These are phyloP conservation scores for Cetonia aurata DNA, from an alignment of 2,888 invertebrate species.

Conservation along the genomic window DNA sequence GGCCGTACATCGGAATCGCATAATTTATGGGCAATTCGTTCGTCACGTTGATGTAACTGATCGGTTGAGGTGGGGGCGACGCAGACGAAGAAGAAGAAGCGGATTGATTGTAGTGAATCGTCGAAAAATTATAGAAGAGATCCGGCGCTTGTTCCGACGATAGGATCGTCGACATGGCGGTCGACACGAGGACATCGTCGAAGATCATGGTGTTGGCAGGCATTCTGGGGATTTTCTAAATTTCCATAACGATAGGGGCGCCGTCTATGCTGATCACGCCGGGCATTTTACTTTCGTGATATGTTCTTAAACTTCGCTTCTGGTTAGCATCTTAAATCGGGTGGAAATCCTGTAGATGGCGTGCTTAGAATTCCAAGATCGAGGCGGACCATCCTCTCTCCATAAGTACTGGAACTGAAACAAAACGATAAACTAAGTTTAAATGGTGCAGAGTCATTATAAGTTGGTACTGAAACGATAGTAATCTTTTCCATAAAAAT, in stretches of 20 bases:
- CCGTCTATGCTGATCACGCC: not conserved
- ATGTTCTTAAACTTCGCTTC: not conserved
- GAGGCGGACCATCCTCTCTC: conserved; percentile 1
- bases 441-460: too few species aligned
- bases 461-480: too few species aligned
- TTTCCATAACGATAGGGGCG: not conserved
- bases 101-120: conserved; percentile 5
- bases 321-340: conserved; percentile 17
- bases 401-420: conserved; percentile 12
- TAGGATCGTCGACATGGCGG: conserved; percentile 3
- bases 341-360: not conserved
- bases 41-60: conserved; percentile 73
- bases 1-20: conserved; percentile 81
- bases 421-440: conserved; percentile 11
- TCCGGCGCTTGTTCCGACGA: not conserved
- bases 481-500: too few species aligned
- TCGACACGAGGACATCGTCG: conserved; percentile 18
- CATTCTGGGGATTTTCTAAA: not conserved
- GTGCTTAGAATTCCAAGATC: not conserved
- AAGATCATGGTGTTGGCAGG: not conserved
- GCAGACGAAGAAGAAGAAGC: not conserved
- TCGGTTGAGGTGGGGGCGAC: not conserved
- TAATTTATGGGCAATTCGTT: conserved; percentile 76
- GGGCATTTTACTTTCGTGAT: not conserved
- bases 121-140: not conserved